Conservation (phyloP, 2,888 invertebrate species). For the Hedya salicella region DNA sequence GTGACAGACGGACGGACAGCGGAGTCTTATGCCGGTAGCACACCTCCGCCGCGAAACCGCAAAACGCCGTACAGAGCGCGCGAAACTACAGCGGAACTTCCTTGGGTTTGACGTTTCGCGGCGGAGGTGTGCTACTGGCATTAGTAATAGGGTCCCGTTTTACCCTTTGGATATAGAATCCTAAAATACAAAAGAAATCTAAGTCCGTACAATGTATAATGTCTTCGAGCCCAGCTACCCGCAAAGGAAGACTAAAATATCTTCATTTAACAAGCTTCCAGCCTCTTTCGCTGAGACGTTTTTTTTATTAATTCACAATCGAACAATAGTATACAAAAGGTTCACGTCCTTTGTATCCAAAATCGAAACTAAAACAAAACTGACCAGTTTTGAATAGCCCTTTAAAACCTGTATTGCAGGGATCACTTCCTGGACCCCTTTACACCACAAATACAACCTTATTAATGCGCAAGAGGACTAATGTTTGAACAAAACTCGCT, state of each 20-base stretch:
- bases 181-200: no score
- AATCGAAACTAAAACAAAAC: constrained; percentile 39
- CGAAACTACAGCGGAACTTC: no score
- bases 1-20: no score
- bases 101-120: no score
- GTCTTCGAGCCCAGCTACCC: no score
- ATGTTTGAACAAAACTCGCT: background rate
- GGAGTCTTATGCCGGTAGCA: no score
- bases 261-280: background rate
- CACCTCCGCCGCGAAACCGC: no score
- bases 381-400: constrained; percentile 28
- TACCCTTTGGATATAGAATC: no score
- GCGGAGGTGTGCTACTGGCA: no score
- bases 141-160: no score
- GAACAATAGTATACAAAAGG: constrained; percentile 19
- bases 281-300: background rate
- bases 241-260: background rate
- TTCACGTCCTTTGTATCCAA: constrained; percentile 27
- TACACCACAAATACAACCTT: background rate
- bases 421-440: constrained; percentile 21
- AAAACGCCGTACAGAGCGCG: no score
- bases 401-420: constrained; percentile 30
- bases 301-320: constrained; percentile 19
- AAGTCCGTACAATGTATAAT: no score
- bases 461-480: background rate